Evolutionary conservation across 2,113 vertebrate species (phyloP).

Genomic region (Coreoperca whiteheadi): DNA sequence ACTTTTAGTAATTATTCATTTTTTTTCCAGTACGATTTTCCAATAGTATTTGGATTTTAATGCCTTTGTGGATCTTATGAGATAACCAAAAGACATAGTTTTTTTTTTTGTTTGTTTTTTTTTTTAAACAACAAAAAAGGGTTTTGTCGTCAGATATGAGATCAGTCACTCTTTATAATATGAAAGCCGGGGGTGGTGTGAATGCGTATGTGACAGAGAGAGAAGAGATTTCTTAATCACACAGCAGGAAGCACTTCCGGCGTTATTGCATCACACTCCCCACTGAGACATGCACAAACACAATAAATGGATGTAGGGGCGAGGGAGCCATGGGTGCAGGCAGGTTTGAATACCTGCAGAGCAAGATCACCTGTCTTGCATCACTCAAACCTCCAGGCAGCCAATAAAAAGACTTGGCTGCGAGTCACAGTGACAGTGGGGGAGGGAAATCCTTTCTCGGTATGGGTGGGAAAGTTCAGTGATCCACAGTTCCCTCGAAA

Average conservation of each 20-base stretch:
- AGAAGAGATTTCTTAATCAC: slow-evolving; percentile 57
- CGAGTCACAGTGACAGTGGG: slow-evolving; percentile 15
- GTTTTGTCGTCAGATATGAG: slow-evolving; percentile 10
- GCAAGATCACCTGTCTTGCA: slow-evolving; percentile 75
- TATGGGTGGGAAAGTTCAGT: slow-evolving; percentile 70
- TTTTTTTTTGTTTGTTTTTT: too few relatives aligned
- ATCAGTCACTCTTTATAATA: slow-evolving; percentile 32
- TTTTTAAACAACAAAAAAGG: too few relatives aligned
- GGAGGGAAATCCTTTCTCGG: slow-evolving; percentile 46
- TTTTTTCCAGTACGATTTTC: neutral
- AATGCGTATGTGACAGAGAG: slow-evolving; percentile 36
- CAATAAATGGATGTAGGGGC: slow-evolving; percentile 45
- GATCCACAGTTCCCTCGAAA: slow-evolving; percentile 74
- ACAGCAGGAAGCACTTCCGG: slow-evolving; percentile 64
- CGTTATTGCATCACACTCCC: slow-evolving; percentile 64
- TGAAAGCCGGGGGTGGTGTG: slow-evolving; percentile 35
- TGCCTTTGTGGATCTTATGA: neutral
- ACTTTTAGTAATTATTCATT: neutral
- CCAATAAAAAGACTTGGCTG: slow-evolving; percentile 46
- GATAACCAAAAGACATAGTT: slow-evolving; percentile 19
- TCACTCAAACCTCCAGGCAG: slow-evolving; percentile 62
- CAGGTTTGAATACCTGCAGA: slow-evolving; percentile 75
- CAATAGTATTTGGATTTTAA: neutral
- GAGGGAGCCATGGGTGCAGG: slow-evolving; percentile 58
- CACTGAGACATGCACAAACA: slow-evolving; percentile 44